Conservation (phyloP, 2,888 invertebrate genomes). For the Reticulitermes lucifugus region DNA sequence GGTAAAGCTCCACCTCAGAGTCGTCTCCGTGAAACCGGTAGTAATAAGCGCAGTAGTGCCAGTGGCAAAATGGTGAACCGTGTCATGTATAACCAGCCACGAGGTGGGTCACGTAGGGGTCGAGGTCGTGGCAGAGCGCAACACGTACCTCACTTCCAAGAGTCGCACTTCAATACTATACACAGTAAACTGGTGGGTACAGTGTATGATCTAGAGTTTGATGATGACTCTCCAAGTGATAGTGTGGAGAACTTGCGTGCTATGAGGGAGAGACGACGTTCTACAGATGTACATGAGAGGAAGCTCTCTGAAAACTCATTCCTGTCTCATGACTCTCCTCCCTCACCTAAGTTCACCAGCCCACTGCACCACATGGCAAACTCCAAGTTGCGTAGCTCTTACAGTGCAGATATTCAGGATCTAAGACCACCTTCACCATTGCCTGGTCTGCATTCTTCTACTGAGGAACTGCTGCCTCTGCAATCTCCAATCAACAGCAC, state of each 20-base stretch:
- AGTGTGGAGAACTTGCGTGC: constrained; percentile 81
- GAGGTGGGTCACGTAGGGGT: constrained; percentile 66
- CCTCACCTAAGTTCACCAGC: constrained; percentile 70
- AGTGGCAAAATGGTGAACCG: constrained; percentile 42
- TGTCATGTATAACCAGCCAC: constrained; percentile 57
- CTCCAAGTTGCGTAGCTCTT: constrained; percentile 61
- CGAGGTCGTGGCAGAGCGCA: constrained; percentile 61
- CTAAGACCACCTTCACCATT: constrained; percentile 63
- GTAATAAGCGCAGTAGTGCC: constrained; percentile 33
- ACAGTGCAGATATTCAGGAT: constrained; percentile 65
- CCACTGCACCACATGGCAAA: constrained; percentile 62
- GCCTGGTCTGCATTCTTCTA: constrained; percentile 57
- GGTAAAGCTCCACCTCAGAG: constrained; percentile 61
- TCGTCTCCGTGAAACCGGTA: constrained; percentile 55
- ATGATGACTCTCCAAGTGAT: constrained; percentile 73
- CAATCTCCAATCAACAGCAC: constrained; percentile 41
- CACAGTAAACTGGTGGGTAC: constrained; percentile 87
- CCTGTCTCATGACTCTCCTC: constrained; percentile 65
- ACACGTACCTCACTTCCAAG: constrained; percentile 57
- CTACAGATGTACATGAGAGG: constrained; percentile 75
- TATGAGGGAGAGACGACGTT: constrained; percentile 82
- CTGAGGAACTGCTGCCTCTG: constrained; percentile 40
- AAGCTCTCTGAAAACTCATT: constrained; percentile 63
- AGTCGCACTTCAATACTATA: constrained; percentile 62
- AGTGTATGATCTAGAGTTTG: constrained; percentile 87